These are phyloP conservation scores for Lepidocyrtoides sp. DNA, from an alignment of 2,888 invertebrate species.

Conservation along the genomic window DNA sequence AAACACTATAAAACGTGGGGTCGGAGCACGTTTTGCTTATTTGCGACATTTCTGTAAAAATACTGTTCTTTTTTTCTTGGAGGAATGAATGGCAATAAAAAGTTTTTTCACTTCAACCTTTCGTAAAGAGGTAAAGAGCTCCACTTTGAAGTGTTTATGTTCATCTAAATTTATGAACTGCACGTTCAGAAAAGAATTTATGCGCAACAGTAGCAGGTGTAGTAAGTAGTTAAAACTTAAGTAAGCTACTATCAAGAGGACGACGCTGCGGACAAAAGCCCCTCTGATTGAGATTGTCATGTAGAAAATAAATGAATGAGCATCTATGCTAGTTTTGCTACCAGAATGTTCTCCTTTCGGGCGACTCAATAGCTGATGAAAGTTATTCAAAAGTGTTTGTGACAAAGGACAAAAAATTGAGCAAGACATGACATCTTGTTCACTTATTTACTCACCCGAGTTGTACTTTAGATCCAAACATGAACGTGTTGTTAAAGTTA, in stretches of 20 bases:
- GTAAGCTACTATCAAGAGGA: not conserved
- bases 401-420: not conserved
- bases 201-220: not conserved
- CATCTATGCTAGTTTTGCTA: not conserved
- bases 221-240: not conserved
- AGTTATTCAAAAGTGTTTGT: constrained; percentile 11
- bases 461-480: constrained; percentile 92
- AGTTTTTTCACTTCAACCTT: not conserved
- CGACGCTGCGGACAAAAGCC: not conserved
- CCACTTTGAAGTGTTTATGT: constrained; percentile 11
- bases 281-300: not conserved
- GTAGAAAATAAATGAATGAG: not conserved
- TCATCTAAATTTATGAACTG: not conserved
- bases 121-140: not conserved
- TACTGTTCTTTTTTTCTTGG: not conserved
- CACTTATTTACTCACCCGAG: constrained; percentile 88
- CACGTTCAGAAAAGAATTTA: not conserved
- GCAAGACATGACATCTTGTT: constrained; percentile 40
- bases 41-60: not conserved
- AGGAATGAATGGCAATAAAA: not conserved
- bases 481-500: constrained; percentile 96
- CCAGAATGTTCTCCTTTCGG: not conserved
- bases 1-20: not conserved
- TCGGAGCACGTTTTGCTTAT: not conserved
- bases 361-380: not conserved